These are phyloP conservation scores for Euthynnus affinis DNA, from an alignment of 2,797 vertebrate genomes.

Conservation along the genomic window DNA sequence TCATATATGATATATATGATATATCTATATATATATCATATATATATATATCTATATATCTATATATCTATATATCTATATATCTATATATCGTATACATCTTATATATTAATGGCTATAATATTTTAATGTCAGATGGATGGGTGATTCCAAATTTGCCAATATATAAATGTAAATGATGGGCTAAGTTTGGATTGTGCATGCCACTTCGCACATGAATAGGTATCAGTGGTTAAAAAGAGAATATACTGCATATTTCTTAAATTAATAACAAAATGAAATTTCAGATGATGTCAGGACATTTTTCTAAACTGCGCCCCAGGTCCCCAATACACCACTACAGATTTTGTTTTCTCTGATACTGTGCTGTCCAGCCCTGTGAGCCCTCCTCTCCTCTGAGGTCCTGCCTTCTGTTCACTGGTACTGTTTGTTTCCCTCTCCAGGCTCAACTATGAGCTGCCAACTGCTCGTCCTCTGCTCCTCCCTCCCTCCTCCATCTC, in stretches of 20 bases:
- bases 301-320: slow-evolving; percentile 19
- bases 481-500: slow-evolving; percentile 59
- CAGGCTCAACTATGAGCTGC: slow-evolving; percentile 70
- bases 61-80: not conserved
- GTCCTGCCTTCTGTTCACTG: slow-evolving; percentile 83
- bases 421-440: slow-evolving; percentile 79
- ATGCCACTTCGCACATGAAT: not conserved
- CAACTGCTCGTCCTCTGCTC: slow-evolving; percentile 72
- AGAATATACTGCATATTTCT: not conserved
- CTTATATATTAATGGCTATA: not conserved
- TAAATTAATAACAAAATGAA: not conserved
- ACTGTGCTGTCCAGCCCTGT: slow-evolving; percentile 59
- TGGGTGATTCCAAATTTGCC: not conserved
- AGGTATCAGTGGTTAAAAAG: not conserved
- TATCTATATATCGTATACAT: not conserved
- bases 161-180: not conserved
- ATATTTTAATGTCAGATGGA: not conserved
- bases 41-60: too few species aligned
- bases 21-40: too few species aligned
- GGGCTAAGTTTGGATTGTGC: not conserved
- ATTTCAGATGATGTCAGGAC: not conserved
- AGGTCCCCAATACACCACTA: slow-evolving; percentile 29
- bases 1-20: too few species aligned
- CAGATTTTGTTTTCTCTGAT: slow-evolving; percentile 67
- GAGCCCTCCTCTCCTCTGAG: slow-evolving; percentile 66